Base-by-base conservation (phyloP, 1,140 invertebrate genomes). In the Cydia fagiglandana region DNA sequence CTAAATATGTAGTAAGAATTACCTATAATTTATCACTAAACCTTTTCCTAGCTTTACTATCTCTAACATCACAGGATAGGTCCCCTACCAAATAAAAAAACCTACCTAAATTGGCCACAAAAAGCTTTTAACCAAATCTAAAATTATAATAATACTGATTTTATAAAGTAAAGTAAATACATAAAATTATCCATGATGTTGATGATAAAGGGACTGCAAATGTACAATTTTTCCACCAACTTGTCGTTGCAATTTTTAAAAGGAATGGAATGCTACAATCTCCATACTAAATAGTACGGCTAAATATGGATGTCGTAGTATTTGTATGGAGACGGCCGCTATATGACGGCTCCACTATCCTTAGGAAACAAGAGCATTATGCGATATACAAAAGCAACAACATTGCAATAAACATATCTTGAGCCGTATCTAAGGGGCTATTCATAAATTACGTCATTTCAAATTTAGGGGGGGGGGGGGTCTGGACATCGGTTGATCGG, bases 41-140 rank as follows among this genome's bases (percentile, higher is more conserved):
- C 56, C 20, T 61, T 61, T 41, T 38, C 17, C 66, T 41, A 70
- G 66, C 66, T 17, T 38, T 78, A 61, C 76, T 83, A 81, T 74
- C 68, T 73, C 78, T 83, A 83, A 77, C 78, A 83, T 83, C 81
- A 83, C 81, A 83, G 81, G 66, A 70, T 12, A 38, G 66, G 66
- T 41, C 66, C 66, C 66, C 66, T 68, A 34, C n/a, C 24, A 68
- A 70, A 41, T 41, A 70, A 70, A 28, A 28, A 68, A 70, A 70
- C 38, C 15, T 70, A 70, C 66, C 6, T 70, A 41, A 70, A 70
- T 41, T 70, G n/a, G 30, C 34, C 10, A 24, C 17, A 5, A 64
- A 24, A 64, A 64, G 13, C 10, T 20, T 70, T 70, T 61, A 20
- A 61, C 9, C n/a, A 70, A 41, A 17, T 41, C 38, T 70, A 70